Conservation (phyloP, 2,113 vertebrate genomes). For the Perca fluviatilis region DNA sequence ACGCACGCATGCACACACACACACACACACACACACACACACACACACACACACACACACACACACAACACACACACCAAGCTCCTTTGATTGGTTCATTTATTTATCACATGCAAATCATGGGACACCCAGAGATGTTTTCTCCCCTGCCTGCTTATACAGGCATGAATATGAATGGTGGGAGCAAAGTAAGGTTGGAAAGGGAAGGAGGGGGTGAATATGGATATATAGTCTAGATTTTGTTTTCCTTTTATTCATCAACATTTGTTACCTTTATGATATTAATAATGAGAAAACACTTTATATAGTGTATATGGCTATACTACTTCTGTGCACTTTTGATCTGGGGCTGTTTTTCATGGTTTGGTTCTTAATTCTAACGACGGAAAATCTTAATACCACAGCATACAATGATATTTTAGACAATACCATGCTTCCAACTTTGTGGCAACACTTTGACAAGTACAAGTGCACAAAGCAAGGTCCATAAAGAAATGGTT, state of each 20-base stretch:
- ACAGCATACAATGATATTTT: background rate
- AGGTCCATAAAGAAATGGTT: background rate
- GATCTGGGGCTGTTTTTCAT: background rate
- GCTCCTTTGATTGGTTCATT: conserved; percentile 79
- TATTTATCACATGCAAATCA: conserved; percentile 88
- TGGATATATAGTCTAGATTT: background rate
- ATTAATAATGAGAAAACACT: background rate
- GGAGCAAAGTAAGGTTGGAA: conserved; percentile 41
- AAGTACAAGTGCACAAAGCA: background rate
- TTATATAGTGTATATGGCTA: background rate
- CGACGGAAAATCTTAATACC: background rate
- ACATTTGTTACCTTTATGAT: conserved; percentile 10
- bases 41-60: conserved; percentile 51
- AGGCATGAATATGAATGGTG: conserved; percentile 71
- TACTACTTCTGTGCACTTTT: background rate
- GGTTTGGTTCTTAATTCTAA: background rate
- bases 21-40: conserved; percentile 47
- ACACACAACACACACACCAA: conserved; percentile 55
- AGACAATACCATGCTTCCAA: background rate
- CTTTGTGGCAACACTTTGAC: no score
- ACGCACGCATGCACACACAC: conserved; percentile 38
- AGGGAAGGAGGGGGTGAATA: background rate
- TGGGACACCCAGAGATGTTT: conserved; percentile 55
- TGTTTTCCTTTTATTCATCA: background rate
- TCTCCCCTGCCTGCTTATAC: conserved; percentile 37